Evolutionary conservation across 2,888 invertebrate species (phyloP).

Genomic region (Molorchus minor): DNA sequence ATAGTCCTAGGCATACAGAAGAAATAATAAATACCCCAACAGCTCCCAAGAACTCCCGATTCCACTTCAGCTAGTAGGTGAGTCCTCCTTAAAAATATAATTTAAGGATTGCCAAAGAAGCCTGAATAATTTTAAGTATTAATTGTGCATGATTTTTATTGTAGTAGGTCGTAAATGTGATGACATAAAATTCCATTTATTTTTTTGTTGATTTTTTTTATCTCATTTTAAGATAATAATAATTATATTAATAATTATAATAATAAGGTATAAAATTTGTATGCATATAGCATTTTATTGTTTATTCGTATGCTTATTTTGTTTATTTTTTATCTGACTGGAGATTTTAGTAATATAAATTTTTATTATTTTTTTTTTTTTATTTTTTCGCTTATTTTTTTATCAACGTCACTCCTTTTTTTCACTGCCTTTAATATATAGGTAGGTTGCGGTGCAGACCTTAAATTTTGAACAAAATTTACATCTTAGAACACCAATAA

Average conservation of each 20-base stretch:
- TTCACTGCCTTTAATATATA: neutral
- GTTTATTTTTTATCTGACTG: conserved; percentile 12
- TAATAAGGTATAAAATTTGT: no score
- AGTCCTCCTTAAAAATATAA: conserved; percentile 43
- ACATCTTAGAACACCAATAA: neutral
- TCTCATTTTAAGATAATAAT: conserved; percentile 3
- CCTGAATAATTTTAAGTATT: conserved; percentile 29
- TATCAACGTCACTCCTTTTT: neutral
- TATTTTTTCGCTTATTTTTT: conserved; percentile 2
- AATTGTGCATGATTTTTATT: conserved; percentile 23
- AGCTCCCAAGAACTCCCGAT: conserved; percentile 73
- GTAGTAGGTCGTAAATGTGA: conserved; percentile 16
- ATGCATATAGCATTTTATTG: neutral
- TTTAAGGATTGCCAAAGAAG: conserved; percentile 21
- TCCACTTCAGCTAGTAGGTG: conserved; percentile 61
- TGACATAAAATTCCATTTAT: conserved; percentile 16
- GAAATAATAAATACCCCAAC: conserved; percentile 69
- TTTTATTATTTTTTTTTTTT: conserved; percentile 23
- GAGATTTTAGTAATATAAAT: conserved; percentile 10
- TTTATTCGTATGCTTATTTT: conserved; percentile 6
- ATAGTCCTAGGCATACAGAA: conserved; percentile 61
- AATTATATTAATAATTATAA: neutral
- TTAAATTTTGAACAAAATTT: neutral
- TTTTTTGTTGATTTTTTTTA: conserved; percentile 7
- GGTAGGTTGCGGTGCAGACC: neutral